These are phyloP conservation scores for Drosophila prostipennis DNA, from an alignment of 2,888 invertebrate genomes.

Conservation along the genomic window DNA sequence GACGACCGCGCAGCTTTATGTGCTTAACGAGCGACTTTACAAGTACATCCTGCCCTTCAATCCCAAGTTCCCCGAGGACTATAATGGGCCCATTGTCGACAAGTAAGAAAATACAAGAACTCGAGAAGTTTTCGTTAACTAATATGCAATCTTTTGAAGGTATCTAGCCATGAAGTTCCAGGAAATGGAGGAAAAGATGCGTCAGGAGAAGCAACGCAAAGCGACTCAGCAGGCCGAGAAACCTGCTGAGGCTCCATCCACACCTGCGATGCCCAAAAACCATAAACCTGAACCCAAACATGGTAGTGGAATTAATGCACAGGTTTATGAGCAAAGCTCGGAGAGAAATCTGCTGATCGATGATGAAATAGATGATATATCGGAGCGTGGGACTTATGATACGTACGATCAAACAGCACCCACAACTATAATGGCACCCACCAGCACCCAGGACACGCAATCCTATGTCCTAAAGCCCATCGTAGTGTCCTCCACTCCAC, in stretches of 20 bases:
- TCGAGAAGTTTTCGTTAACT: no score
- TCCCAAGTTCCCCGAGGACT: constrained; percentile 95
- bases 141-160: constrained; percentile 83
- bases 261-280: constrained; percentile 48
- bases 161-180: constrained; percentile 93
- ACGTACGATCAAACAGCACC: constrained; percentile 63
- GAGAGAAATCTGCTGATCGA: constrained; percentile 83
- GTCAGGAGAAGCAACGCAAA: constrained; percentile 87
- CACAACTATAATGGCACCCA: constrained; percentile 58
- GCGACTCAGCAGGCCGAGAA: constrained; percentile 77
- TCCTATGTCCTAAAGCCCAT: constrained; percentile 80
- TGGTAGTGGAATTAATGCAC: constrained; percentile 75
- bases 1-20: constrained; percentile 92
- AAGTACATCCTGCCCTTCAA: constrained; percentile 94
- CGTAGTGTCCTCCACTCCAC: constrained; percentile 80
- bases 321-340: constrained; percentile 82
- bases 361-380: constrained; percentile 81
- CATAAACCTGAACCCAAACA: constrained; percentile 59
- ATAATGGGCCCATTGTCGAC: constrained; percentile 94
- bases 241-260: constrained; percentile 75
- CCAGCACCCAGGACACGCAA: constrained; percentile 47
- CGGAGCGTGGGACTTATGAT: constrained; percentile 76
- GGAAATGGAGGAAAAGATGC: constrained; percentile 93
- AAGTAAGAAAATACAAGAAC: constrained; percentile 85
- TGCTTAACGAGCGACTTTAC: constrained; percentile 94